A percentile compares a stretch with the other conserved stretches of the same genome.
These are phyloP conservation scores for Heliothis peltigera DNA, from an alignment of 2,888 invertebrate species.

Conservation along the genomic window DNA sequence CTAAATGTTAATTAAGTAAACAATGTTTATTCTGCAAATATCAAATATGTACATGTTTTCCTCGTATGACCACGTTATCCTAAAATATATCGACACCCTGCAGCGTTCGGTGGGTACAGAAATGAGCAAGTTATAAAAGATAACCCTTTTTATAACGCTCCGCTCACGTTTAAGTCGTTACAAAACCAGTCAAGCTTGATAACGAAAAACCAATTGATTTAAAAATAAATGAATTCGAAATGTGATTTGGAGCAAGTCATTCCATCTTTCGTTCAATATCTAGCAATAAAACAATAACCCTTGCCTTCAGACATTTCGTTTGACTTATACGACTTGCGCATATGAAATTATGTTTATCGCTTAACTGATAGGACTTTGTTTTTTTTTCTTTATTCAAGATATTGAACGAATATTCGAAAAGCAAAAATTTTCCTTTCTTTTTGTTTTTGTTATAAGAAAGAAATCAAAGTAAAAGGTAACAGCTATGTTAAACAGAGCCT, in stretches of 20 bases:
- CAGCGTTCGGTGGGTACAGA: neutral
- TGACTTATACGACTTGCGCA: constrained; percentile 23
- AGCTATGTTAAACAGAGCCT: neutral
- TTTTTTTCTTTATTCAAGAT: constrained; percentile 40
- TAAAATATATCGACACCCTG: neutral
- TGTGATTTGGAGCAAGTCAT: constrained; percentile 28
- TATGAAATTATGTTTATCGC: constrained; percentile 8
- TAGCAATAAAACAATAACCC: constrained; percentile 33
- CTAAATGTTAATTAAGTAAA: neutral
- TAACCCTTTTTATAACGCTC: constrained; percentile 24
- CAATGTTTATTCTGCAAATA: neutral
- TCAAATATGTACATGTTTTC: neutral
- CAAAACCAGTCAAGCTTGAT: constrained; percentile 22
- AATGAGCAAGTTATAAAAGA: neutral
- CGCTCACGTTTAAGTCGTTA: constrained; percentile 21
- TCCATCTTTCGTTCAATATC: constrained; percentile 13
- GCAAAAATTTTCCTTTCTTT: neutral
- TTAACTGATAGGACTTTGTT: constrained; percentile 27
- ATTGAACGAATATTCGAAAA: constrained; percentile 19
- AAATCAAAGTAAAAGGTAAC: constrained; percentile 11
- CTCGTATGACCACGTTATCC: neutral
- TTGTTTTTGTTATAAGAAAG: too few species aligned
- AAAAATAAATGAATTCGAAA: constrained; percentile 16
- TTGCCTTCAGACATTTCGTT: constrained; percentile 7
- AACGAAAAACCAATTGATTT: constrained; percentile 33